Evolutionary conservation across 2,888 invertebrate genomes (phyloP).

Genomic region (Podotricha telesiphe): DNA sequence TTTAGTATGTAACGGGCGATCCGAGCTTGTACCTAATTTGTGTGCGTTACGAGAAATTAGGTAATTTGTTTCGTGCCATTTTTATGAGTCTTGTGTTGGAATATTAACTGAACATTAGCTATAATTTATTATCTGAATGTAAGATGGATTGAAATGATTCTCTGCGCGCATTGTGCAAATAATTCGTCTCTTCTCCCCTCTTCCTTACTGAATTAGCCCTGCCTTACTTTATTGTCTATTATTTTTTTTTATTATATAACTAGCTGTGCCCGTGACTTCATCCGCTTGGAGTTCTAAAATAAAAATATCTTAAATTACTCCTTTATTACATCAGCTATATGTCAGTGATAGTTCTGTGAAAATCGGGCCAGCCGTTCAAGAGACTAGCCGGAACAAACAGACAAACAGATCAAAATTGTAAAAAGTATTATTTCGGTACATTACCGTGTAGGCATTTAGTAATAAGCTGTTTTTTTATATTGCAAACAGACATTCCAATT

Average conservation of each 20-base stretch:
- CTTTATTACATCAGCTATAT: too few relatives aligned
- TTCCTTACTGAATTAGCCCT: constrained; percentile 24
- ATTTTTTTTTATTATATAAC: not conserved
- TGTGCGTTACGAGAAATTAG: constrained; percentile 73
- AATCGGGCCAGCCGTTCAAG: too few relatives aligned
- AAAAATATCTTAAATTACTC: too few relatives aligned
- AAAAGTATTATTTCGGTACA: too few relatives aligned
- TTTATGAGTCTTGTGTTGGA: constrained; percentile 59
- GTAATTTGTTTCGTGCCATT: constrained; percentile 70
- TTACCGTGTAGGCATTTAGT: too few relatives aligned
- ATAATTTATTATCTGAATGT: constrained; percentile 55
- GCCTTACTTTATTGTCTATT: constrained; percentile 22
- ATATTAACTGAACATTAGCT: constrained; percentile 55
- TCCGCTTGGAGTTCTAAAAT: too few relatives aligned
- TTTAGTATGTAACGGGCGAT: constrained; percentile 73
- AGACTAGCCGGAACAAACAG: too few relatives aligned
- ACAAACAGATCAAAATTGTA: too few relatives aligned
- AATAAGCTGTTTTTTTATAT: too few relatives aligned
- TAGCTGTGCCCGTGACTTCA: not conserved
- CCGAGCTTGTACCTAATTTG: constrained; percentile 68
- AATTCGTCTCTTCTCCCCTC: constrained; percentile 27
- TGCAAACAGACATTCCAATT: too few relatives aligned
- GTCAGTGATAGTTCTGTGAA: too few relatives aligned
- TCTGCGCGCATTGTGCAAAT: constrained; percentile 40
- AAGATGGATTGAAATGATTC: constrained; percentile 49